Conservation (phyloP, 2,888 invertebrate species). For the Platycheirus rosarum region DNA sequence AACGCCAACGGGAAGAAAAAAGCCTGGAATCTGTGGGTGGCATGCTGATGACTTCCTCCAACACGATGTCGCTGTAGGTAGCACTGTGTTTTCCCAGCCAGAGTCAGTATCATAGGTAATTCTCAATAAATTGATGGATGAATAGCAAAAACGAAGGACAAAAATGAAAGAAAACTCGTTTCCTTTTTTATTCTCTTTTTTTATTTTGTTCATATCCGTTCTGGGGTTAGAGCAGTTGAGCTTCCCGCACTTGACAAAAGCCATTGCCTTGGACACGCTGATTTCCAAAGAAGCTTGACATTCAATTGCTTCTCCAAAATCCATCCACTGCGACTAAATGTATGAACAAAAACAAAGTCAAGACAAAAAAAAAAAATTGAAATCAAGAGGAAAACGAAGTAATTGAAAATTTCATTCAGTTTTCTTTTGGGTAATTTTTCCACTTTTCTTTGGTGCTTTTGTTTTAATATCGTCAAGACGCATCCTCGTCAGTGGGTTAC, state of each 20-base stretch:
- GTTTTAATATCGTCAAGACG: conserved; percentile 20
- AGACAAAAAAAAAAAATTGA: too few relatives aligned
- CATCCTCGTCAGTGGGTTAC: background rate
- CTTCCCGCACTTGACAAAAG: conserved; percentile 1
- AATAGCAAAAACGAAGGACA: conserved; percentile 18
- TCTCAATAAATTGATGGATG: conserved; percentile 68
- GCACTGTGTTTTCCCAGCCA: conserved; percentile 9
- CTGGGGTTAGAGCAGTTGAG: conserved; percentile 23
- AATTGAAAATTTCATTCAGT: conserved; percentile 66
- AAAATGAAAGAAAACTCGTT: conserved; percentile 16
- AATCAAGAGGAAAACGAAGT: conserved; percentile 57
- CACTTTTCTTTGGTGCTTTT: conserved; percentile 10
- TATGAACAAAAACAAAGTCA: conserved; percentile 7
- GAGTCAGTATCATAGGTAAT: conserved; percentile 51
- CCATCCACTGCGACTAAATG: conserved; percentile 34
- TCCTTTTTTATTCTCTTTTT: conserved; percentile 6
- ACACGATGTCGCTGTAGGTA: conserved; percentile 35
- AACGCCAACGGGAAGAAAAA: conserved; percentile 2
- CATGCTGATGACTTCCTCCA: conserved; percentile 45
- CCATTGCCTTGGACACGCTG: conserved; percentile 55
- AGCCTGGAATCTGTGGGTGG: conserved; percentile 54
- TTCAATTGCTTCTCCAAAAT: conserved; percentile 58
- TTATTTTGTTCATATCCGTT: conserved; percentile 9
- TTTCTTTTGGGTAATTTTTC: conserved; percentile 30
- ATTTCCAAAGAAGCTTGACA: conserved; percentile 57